phyloP scores from a whole-genome alignment of 2,113 vertebrate species.

The Poicephalus gulielmi region DNA sequence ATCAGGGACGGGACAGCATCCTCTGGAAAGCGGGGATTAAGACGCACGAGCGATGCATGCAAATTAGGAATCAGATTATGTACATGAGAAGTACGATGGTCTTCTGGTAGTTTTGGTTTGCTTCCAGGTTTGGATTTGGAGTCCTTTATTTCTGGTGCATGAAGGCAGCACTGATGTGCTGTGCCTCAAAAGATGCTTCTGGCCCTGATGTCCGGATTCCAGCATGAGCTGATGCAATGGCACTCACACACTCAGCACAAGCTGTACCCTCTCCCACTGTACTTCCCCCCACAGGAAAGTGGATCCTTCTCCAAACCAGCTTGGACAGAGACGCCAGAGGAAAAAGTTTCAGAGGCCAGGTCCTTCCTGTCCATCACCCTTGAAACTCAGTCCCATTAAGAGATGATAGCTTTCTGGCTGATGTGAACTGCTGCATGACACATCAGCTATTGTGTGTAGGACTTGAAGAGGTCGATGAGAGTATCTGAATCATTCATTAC shows the following conservation, averaged over 20 bases:
- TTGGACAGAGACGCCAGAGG: not conserved
- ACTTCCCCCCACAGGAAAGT: not conserved
- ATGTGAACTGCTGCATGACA: constrained; percentile 11
- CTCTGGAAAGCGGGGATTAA: constrained; percentile 59
- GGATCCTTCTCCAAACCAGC: constrained; percentile 1
- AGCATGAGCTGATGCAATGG: not conserved
- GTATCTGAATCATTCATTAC: constrained; percentile 51
- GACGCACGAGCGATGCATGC: not conserved
- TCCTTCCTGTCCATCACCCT: not conserved
- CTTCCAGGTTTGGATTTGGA: constrained; percentile 38
- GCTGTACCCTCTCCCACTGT: not conserved
- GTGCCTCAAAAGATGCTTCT: constrained; percentile 17
- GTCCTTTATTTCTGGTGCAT: constrained; percentile 17
- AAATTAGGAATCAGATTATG: constrained; percentile 56
- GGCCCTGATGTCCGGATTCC: not conserved
- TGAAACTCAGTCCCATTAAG: not conserved
- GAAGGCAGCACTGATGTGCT: constrained; percentile 50
- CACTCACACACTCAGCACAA: not conserved
- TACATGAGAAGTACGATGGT: not conserved
- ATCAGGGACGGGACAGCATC: constrained; percentile 4
- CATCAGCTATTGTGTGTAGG: not conserved
- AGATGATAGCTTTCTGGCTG: constrained; percentile 40
- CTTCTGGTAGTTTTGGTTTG: constrained; percentile 33
- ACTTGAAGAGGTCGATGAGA: constrained; percentile 47
- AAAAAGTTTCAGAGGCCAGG: not conserved